Evolutionary conservation across 2,888 invertebrate species (phyloP), one percentile per base, ranked within the genome.

Genomic region (Eilema depressum): DNA sequence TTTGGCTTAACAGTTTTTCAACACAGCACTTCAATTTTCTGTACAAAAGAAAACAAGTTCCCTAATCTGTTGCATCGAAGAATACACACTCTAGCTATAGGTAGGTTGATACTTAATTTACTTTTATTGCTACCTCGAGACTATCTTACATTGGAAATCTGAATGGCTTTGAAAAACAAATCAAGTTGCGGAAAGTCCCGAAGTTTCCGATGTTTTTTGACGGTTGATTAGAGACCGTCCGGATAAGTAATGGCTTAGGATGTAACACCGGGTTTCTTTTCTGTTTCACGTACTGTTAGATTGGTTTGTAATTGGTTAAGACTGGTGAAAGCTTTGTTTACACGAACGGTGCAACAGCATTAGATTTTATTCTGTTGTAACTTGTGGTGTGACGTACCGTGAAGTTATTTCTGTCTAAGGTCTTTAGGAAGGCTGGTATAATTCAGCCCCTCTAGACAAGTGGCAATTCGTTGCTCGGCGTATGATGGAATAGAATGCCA

Each of bases 191-290:
- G 30, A 11, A 53, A 61, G 26, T 26, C 37, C 33, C 53, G 53
- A 59, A 66, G 66, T 63, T 63, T 41, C 25, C 56, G 17, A 66
- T 59, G 63, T 70, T 66, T 61, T 61, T 56, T 11, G 66, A 63
- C 37, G 14, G 25, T 68, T 76, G 53, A 75, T 79, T 69, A 64
- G 26, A 66, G 67, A 47, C 37, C 63, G n/a, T 66, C 53, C 17
- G 63, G 63, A 47, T 63, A 41, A 74, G 28, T 70, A 61, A 77
- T 72, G 66, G 69, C 66, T 66, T 26, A 56, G 57, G 60, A 30
- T 23, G 14, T 69, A 70, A 59, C 60, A 23, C 20, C 17, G 33
- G 64, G 59, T 25, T 69, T 28, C 62, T 63, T 71, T 53, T 63
- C 25, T 65, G 59, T 65, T 62, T 37, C n/a, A 71, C 41, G 60